Evolutionary conservation across 2,113 vertebrate species (phyloP), one percentile per base, ranked within the genome.

Genomic region (Oxyura jamaicensis): DNA sequence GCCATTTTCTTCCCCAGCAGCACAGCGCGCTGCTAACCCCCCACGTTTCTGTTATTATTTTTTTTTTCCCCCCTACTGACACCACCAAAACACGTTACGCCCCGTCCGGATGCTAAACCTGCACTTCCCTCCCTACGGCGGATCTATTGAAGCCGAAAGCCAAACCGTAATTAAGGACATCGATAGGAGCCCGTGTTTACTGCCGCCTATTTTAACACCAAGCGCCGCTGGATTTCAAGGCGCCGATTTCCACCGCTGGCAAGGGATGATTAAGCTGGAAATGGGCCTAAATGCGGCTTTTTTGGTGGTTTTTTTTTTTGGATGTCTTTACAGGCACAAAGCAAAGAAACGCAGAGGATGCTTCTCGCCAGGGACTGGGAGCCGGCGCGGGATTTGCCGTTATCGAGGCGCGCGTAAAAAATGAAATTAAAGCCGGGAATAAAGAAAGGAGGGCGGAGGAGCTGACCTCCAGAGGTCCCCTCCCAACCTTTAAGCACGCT

Each of bases 151-250:
- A 94, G 79, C 80, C 71, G 95, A 93, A 95, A 58, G 13, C 71
- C 78, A 87, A 93, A 80, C 88, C 41, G 66, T 91, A 95, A 95
- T 94, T 95, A 67, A 94, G 88, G 72, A 88, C 92, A 93, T 88
- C 63, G 94, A 93, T 93, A 93, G 86, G 72, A 95, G 46, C 78
- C 5, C 9, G 83, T 71, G 86, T 95, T 93, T 95, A 90, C 79
- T 36, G 59, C 80, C 90, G 62, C 63, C 83, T 96, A 86, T 91
- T 96, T 94, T 90, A 86, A 88, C 75, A 93, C 71, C 79, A 83
- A 96, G 79, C 18, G 59, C 80, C 88, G 63, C 1, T 83, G 86
- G 72, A 33, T 62, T 93, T 95, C 79, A 83, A 88, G 86, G 79
- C 82, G 50, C 88, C 78, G 76, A 93, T 78, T 95, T 88, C 76